These are phyloP conservation scores for Drosophila robusta DNA, from an alignment of 2,888 invertebrate species.

Conservation along the genomic window DNA sequence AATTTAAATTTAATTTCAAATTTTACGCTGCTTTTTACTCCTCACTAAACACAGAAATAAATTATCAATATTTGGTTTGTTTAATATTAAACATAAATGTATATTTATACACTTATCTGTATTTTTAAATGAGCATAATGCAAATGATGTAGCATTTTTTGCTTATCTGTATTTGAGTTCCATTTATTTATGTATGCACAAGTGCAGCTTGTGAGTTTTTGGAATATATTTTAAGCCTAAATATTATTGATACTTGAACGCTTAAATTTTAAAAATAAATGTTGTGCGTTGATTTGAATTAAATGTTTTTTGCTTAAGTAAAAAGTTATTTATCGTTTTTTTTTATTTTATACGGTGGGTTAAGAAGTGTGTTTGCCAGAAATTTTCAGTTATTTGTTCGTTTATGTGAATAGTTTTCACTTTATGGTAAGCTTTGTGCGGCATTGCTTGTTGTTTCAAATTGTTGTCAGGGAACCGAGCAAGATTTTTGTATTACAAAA, in stretches of 20 bases:
- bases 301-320: background rate
- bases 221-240: background rate
- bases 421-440: conserved; percentile 1
- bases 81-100: background rate
- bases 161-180: background rate
- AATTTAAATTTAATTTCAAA: too few relatives aligned
- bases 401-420: background rate
- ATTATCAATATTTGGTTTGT: background rate
- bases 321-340: background rate
- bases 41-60: background rate
- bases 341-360: background rate
- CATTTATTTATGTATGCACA: background rate
- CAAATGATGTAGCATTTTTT: background rate
- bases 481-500: conserved; percentile 8
- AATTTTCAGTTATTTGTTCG: background rate
- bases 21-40: background rate
- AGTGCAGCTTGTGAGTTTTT: background rate
- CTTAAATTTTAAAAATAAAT: background rate
- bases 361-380: background rate
- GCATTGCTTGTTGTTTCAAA: conserved; percentile 10
- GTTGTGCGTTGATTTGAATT: background rate
- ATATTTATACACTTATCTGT: background rate
- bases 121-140: background rate
- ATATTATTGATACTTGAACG: background rate
- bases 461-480: conserved; percentile 10